Base-by-base conservation (phyloP, 2,113 vertebrate genomes). In the Phoxinus phoxinus region DNA sequence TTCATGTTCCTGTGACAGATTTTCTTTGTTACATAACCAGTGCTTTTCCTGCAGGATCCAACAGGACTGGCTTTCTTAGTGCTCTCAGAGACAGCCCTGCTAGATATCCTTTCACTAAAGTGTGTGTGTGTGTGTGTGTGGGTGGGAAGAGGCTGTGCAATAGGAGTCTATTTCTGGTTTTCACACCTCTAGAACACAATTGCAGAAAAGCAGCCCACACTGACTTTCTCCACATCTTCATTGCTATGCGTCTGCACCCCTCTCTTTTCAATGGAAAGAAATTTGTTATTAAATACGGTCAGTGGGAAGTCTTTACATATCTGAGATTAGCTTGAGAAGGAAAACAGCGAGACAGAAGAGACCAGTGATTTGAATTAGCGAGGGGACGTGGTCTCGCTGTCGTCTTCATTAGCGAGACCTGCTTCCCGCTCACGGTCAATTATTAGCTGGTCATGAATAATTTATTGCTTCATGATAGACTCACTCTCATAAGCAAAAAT, bases 11-110 rank as follows among this genome's bases (percentile, higher is more conserved):
- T 74, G 65, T 71, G 46, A 83, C 67, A 12, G 13, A 23, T 76
- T 77, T 53, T 23, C 21, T 81, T 75, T 63, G 27, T 89, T 77
- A 84, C 65, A 15, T 87, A 88, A 87, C 61, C 41, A 35, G 87
- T 92, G 0, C 92, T 89, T 90, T 89, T 90, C 78, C 56, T 85
- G 85, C 95, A 98, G 97, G 96, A 91, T 97, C 97, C n/a, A 97
- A 97, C 86, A 94, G 95, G 89, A 93, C 95, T 11, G 96, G 97
- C 82, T 98, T 98, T 92, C 96, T 98, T 90, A 96, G 95, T 74
- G 95, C 97, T 27, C 95, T 99, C 85, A 98, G 96, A 94, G 97
- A 98, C 95, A 97, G 96, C 82, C 97, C 97, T 41, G 97, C 97
- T 77, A 98, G 97, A 98, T 98, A 98, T 98, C 97, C 96, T 97